Conservation (phyloP, 92 coral and sea anemone species). For the Epizoanthus fatuus region DNA sequence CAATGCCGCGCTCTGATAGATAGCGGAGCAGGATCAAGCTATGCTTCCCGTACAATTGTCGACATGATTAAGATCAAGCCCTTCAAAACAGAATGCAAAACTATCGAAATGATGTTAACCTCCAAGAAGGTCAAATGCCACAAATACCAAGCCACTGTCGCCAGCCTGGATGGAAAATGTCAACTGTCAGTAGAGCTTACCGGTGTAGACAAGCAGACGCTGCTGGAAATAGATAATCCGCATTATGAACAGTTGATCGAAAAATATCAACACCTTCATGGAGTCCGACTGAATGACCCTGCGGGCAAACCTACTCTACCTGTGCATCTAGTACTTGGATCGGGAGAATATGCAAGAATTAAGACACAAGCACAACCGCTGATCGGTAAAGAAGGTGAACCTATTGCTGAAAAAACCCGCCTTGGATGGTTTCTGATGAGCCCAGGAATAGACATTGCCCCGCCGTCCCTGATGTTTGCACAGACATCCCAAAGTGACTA, state of each 20-base stretch:
- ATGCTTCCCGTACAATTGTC: constrained; percentile 15
- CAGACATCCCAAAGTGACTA: constrained; percentile 27
- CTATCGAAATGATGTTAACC: not conserved
- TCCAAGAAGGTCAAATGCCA: not conserved
- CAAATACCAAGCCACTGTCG: not conserved
- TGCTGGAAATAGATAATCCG: constrained; percentile 26
- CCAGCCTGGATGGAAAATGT: constrained; percentile 5
- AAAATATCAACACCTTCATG: not conserved
- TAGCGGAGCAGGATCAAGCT: constrained; percentile 14
- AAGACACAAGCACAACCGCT: constrained; percentile 19
- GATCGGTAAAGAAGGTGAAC: constrained; percentile 26
- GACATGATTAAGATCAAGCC: constrained; percentile 3
- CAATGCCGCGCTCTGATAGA: constrained; percentile 13
- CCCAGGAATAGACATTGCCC: too few relatives aligned
- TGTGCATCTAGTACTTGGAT: constrained; percentile 36
- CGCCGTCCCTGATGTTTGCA: not conserved
- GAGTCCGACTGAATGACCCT: constrained; percentile 2
- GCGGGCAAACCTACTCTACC: constrained; percentile 17
- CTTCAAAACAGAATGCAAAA: not conserved
- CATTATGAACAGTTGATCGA: constrained; percentile 25
- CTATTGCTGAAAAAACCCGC: constrained; percentile 26
- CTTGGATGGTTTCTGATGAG: constrained; percentile 33
- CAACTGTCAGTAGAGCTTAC: constrained; percentile 13
- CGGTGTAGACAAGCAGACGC: constrained; percentile 12
- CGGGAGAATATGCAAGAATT: constrained; percentile 34